Evolutionary conservation across 35 echinoderm and acorn worm genomes (phyloP).

Genomic region (Acanthaster planci): DNA sequence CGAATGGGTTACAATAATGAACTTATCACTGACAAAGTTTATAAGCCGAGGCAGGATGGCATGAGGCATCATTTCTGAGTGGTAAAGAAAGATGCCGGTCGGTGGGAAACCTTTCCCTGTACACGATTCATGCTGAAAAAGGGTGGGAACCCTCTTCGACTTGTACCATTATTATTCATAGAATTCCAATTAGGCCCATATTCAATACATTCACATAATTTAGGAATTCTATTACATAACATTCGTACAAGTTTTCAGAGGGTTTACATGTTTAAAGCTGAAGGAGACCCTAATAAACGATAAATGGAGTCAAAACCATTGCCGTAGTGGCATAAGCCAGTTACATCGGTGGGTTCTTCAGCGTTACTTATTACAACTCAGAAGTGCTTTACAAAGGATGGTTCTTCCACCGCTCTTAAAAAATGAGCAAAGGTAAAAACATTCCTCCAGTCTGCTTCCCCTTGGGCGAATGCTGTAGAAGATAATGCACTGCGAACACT

Average conservation of each 20-base stretch:
- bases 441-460: background rate
- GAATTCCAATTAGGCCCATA: slow-evolving; percentile 10
- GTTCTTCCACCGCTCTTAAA: background rate
- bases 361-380: background rate
- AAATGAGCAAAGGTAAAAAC: background rate
- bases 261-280: slow-evolving; percentile 20
- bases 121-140: background rate
- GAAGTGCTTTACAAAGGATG: background rate
- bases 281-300: background rate
- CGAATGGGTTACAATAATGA: no score
- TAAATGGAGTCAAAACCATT: no score
- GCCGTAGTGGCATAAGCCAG: background rate
- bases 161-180: slow-evolving; percentile 24
- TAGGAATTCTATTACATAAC: background rate
- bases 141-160: background rate
- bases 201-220: slow-evolving; percentile 1
- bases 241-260: slow-evolving; percentile 28
- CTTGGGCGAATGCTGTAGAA: no score
- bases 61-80: background rate
- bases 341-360: background rate
- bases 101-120: background rate
- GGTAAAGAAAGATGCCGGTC: background rate
- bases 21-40: no score
- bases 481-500: no score
- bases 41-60: background rate